Evolutionary conservation across 2,113 vertebrate genomes (phyloP).

Genomic region (Alexandromys fortis): DNA sequence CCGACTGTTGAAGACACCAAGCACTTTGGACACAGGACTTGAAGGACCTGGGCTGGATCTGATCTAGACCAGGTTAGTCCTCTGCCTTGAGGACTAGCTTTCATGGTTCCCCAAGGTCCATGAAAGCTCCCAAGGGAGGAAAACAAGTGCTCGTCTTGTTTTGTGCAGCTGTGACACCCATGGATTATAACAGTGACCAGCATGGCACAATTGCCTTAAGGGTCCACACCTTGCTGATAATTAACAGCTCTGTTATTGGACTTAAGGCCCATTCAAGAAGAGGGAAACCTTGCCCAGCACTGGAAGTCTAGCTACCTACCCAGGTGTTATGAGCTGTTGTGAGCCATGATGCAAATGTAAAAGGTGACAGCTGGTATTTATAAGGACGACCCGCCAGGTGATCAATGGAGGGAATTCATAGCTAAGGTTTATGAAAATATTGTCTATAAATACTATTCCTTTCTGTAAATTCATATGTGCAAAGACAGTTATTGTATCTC

Average conservation of each 20-base stretch:
- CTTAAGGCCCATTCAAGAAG: background rate
- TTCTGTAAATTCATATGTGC: too few relatives aligned
- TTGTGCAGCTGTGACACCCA: background rate
- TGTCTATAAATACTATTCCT: too few relatives aligned
- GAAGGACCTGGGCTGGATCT: background rate
- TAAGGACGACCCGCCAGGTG: too few relatives aligned
- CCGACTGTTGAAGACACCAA: background rate
- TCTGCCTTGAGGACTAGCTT: background rate
- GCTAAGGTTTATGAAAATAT: too few relatives aligned
- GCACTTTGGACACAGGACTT: background rate
- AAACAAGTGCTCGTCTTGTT: background rate
- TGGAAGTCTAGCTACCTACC: background rate
- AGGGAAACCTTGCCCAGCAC: background rate
- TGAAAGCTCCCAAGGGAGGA: background rate
- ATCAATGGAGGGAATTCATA: too few relatives aligned
- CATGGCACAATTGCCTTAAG: background rate
- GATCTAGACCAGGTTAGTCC: background rate
- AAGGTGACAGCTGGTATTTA: too few relatives aligned
- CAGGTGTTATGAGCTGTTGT: too few relatives aligned
- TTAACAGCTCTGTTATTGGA: background rate
- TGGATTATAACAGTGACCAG: background rate
- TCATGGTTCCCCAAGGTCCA: background rate
- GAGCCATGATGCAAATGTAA: too few relatives aligned
- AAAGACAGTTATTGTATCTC: too few relatives aligned
- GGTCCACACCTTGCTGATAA: background rate